Evolutionary conservation across 2,113 vertebrate genomes (phyloP), one percentile per base, ranked within the genome.

Genomic region (Anser cygnoides): DNA sequence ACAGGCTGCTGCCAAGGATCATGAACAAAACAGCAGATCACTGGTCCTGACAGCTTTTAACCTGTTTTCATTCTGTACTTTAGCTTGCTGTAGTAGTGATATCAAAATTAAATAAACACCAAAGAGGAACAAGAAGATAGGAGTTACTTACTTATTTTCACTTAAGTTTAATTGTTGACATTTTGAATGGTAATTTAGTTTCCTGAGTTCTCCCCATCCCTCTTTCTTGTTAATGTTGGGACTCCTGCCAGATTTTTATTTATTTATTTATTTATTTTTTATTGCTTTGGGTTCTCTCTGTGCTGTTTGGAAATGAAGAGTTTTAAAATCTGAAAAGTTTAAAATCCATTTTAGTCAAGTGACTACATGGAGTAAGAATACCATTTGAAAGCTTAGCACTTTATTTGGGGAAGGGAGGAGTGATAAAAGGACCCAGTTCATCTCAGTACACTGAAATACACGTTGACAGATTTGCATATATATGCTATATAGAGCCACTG

Each of bases 141-240:
- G 72, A 89, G 29, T 71, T 73, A 26, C 44, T 83, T 87, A 70
- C 90, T 84, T 88, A 63, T 83, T 98, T 96, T 93, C 55, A 94
- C 85, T 94, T 95, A 73, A 87, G 94, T 96, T 96, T 95, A 94
- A 92, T 91, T 95, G 55, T 55, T 96, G 92, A 92, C 73, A 87
- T 90, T 97, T 87, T 91, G 23, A 96, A 46, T 13, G 52, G 28
- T 73, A 91, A 37, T 81, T 81, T 84, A 58, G 12, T 59, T 94
- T 87, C 18, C 39, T 25, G 25, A 85, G 41, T 55, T 92, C 57
- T 91, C 21, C 43, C 20, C 4, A 89, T 44, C 50, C 9, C 10
- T 41, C 4, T 89, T 21, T 85, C 63, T 78, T 61, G n/a, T 82
- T 92, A 72, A 49, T 92, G 74, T 18, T 89, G 80, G 89, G 73